Conservation (phyloP, 2,113 vertebrate genomes). For the Oncorhynchus mykiss region DNA sequence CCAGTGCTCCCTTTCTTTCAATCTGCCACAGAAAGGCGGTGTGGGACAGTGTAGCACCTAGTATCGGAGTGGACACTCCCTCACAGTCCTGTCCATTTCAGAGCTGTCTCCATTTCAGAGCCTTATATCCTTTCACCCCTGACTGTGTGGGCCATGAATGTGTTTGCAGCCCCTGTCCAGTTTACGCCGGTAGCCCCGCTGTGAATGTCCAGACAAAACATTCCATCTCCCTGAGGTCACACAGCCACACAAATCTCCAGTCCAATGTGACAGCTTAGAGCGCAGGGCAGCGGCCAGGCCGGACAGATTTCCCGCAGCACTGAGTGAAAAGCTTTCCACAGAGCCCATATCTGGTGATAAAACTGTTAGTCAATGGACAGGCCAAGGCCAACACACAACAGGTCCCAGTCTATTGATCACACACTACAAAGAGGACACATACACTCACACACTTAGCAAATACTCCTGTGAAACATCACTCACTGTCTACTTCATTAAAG, state of each 20-base stretch:
- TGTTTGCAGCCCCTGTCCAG: constrained; percentile 11
- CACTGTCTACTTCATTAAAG: neutral
- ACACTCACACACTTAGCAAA: neutral
- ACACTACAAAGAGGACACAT: neutral
- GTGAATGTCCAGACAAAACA: constrained; percentile 67
- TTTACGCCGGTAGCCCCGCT: constrained; percentile 47
- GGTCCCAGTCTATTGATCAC: neutral
- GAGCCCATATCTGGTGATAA: constrained; percentile 21
- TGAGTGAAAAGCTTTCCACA: neutral
- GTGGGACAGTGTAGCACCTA: too few relatives aligned
- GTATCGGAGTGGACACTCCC: too few relatives aligned
- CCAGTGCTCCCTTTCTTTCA: too few relatives aligned
- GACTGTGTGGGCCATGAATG: neutral
- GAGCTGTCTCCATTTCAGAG: too few relatives aligned
- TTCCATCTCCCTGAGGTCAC: constrained; percentile 73
- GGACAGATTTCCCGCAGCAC: neutral
- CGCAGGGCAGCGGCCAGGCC: constrained; percentile 45
- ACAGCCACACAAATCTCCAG: constrained; percentile 58
- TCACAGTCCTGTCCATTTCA: neutral
- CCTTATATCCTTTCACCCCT: constrained; percentile 12
- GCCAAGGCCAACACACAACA: neutral
- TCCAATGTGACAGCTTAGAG: constrained; percentile 59
- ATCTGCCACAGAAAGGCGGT: too few relatives aligned
- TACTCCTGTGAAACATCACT: neutral
- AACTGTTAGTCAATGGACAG: constrained; percentile 8